Base-by-base conservation (phyloP, 2,113 vertebrate species). In the Brachyhypopomus occidentalis region DNA sequence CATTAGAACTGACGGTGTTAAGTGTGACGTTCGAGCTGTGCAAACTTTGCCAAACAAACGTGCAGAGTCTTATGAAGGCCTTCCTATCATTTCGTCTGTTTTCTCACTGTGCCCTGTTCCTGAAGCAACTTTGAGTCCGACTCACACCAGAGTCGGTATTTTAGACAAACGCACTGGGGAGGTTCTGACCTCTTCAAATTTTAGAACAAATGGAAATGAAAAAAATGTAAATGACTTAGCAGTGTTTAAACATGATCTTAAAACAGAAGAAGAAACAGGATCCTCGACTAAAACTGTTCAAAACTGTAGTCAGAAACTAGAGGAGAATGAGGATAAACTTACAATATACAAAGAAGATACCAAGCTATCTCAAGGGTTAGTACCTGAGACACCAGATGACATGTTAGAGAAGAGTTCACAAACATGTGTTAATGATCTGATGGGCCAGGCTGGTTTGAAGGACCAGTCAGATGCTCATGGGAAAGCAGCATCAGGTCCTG, bases 71-170 rank as follows among this genome's bases (percentile, higher is more conserved):
- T 34, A 85, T 0, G 79, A 89, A 58, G 92, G 95, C 0, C 95
- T 97, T 72, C 96, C 97, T 0, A 87, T 99, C 66, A 98, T 99
- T 90, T 99, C 96, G 0, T 97, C 96, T 6, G 97, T 99, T 1
- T 98, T 97, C 90, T 98, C 97, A 17, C 90, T 98, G 70, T 95
- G 96, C 81, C 91, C 94, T 41, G 94, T 94, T n/a, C 82, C 93
- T 3, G 90, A 92, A 81, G 91, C 92, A 0, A 83, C 91, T 34
- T 93, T 94, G 34, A 93, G 93, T 62, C 78, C 90, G 27, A 84
- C 95, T 70, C 88, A 88, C 56, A 88, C 88, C 0, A 83, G 89
- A 66, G 84, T 87, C 0, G 87, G 87, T 86, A 89, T 88, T 83
- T 63, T 45, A 14, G 38, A 74, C 4, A 72, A 79, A 52, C 34